These are phyloP conservation scores for Dipodomys spectabilis DNA, from an alignment of 2,113 vertebrate species.

Conservation along the genomic window DNA sequence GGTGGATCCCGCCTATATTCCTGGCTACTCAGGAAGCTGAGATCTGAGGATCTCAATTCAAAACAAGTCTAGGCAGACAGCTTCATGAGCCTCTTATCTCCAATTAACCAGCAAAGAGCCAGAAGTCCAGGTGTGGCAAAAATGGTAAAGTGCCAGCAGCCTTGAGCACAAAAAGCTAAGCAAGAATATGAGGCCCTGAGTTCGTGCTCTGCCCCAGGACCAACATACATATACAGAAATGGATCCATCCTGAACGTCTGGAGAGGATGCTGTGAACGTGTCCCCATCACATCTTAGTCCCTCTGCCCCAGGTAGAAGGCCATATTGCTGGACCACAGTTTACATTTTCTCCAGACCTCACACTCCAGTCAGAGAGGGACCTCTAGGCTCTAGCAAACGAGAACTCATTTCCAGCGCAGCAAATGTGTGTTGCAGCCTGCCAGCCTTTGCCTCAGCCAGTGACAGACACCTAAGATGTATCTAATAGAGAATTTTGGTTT, in stretches of 20 bases:
- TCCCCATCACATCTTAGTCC: not conserved
- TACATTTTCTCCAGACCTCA: constrained; percentile 8
- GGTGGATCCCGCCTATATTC: no score
- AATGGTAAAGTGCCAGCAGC: no score
- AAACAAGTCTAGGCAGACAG: no score
- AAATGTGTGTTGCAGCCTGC: constrained; percentile 13
- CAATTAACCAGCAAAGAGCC: no score
- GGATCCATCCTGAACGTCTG: not conserved
- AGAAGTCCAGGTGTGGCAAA: no score
- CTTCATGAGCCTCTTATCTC: no score
- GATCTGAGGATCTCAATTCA: no score
- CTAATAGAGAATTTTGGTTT: not conserved
- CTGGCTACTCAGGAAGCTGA: no score
- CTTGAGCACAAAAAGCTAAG: no score
- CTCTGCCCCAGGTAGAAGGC: not conserved
- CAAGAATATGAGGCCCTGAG: no score
- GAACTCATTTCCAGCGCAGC: not conserved
- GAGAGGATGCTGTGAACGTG: not conserved
- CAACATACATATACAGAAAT: no score
- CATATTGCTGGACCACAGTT: not conserved
- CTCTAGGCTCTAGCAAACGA: not conserved
- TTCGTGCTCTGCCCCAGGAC: no score
- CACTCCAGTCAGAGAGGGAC: not conserved
- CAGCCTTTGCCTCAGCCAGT: not conserved
- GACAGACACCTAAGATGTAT: not conserved